Base-by-base conservation (phyloP, 2,888 invertebrate species). In the Gastrophysa polygoni region DNA sequence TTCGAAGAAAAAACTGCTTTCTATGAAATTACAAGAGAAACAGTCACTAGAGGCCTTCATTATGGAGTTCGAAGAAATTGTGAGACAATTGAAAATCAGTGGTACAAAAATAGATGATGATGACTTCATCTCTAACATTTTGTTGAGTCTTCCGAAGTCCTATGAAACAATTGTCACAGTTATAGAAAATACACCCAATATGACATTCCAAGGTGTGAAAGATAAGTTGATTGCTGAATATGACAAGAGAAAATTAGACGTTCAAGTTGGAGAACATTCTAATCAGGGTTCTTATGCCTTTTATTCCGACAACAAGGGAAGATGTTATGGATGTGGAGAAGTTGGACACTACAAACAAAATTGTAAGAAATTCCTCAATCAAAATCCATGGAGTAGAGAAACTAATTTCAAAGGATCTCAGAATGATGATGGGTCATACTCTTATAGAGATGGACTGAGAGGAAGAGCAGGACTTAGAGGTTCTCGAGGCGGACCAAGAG, bases 91-190 rank as follows among this genome's bases (percentile, higher is more conserved):
- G 28, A 61, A 61, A 57, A 21, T 10, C 10, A 49, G 55, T 34
- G 64, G 63, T 24, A 44, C 52, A 16, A 49, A 60, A 51, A 28
- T 67, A 49, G 17, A 54, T 18, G 64, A 68, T 17, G 38, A 64
- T 24, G 61, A 63, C 29, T 5, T 62, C 20, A 55, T 63, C 4
- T 64, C 55, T 20, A 66, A 63, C 18, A 17, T 68, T 17, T 49
- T 66, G 29, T 24, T 64, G 46, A 47, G 43, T 5, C 38, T 66
- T 34, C 68, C 66, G 43, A 63, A 66, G 43, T 60, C 64, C 17
- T 68, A 60, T 57, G 61, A 68, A n/a, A 68, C 64, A 10, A 56
- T 66, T 14, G 58, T 59, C n/a, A 62, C 61, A 1, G 46, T 66
- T 17, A 54, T 66, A 5, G 64, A 66, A 59, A 68, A 64, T 59